Evolutionary conservation across 2,113 vertebrate genomes (phyloP), one percentile per base, ranked within the genome.

Genomic region (Oncorhynchus mykiss): DNA sequence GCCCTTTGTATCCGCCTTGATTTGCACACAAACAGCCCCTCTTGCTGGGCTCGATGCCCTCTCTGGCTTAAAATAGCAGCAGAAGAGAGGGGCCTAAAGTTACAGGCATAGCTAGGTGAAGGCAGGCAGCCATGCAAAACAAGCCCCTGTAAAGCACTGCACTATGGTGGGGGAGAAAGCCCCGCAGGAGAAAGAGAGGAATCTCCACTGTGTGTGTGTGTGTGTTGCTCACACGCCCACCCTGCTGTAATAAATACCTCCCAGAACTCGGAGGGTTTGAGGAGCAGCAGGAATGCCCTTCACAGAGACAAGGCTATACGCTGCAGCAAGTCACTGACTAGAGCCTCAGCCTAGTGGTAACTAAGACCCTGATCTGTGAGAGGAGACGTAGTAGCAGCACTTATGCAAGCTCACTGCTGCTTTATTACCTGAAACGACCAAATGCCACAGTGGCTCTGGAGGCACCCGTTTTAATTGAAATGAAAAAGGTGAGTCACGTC

Each of bases 31-130:
- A n/a, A 48, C 68, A 18, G 4, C 8, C 78, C 72, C 79, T 82
- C 64, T 67, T 57, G 27, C 74, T 76, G 16, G 76, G 87, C 84
- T 84, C 80, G 83, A 71, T 85, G 85, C 82, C 81, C 81, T 80
- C 76, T 51, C 59, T 9, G 76, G 87, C 83, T 81, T 78, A 87
- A 92, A 91, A 92, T 90, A 92, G 77, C 79, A 73, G 76, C 76
- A 75, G 75, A 72, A 80, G 78, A 82, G 83, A 84, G 80, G 83
- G 80, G 80, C 75, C 79, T 85, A 72, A 72, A 86, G 86, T 88
- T 88, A 80, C 82, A 80, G 78, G 72, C 14, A 72, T 65, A 83
- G 76, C 72, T 65, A 83, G 77, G 81, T 87, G 85, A 88, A 83
- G 71, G 73, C 11, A n/a, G 72, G 78, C 70, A 13, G 67, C 29